Conservation (phyloP, 2,797 vertebrate species). For the Apogon talboti region DNA sequence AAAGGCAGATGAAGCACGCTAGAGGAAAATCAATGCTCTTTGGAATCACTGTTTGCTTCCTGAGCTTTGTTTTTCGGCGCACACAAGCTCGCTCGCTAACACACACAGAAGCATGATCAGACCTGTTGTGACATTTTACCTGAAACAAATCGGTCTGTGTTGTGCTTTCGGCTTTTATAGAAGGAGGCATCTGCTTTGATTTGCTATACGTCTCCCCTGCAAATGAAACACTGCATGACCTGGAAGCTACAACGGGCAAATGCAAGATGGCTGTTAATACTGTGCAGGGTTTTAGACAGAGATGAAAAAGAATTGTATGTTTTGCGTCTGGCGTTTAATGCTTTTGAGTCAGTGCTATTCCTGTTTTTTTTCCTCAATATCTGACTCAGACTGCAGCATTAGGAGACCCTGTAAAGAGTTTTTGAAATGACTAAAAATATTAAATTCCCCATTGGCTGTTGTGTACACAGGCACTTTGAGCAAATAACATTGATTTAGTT, state of each 20-base stretch:
- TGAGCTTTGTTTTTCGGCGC: conserved; percentile 63
- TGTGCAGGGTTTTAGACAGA: background rate
- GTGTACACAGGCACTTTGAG: conserved; percentile 22
- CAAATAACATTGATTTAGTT: conserved; percentile 38
- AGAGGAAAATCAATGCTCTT: conserved; percentile 78
- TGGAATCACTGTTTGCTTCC: conserved; percentile 64
- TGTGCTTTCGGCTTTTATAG: conserved; percentile 31
- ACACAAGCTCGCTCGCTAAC: conserved; percentile 21
- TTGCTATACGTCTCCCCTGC: conserved; percentile 14
- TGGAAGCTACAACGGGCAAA: conserved; percentile 11
- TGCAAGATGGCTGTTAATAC: background rate
- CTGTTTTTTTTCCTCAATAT: conserved; percentile 14
- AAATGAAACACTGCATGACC: conserved; percentile 24
- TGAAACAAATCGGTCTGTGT: conserved; percentile 50
- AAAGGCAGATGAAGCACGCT: conserved; percentile 60
- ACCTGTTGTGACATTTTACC: conserved; percentile 67
- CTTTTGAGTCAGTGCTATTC: conserved; percentile 2
- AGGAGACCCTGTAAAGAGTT: conserved; percentile 54
- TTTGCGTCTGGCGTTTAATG: background rate
- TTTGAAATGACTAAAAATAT: conserved; percentile 57
- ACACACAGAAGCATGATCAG: conserved; percentile 32
- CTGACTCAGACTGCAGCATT: conserved; percentile 50
- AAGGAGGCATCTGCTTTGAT: conserved; percentile 35
- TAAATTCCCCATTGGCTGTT: conserved; percentile 32
- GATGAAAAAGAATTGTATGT: background rate